Evolutionary conservation across 2,797 vertebrate genomes (phyloP).

Genomic region (Peromyscus nudipes): DNA sequence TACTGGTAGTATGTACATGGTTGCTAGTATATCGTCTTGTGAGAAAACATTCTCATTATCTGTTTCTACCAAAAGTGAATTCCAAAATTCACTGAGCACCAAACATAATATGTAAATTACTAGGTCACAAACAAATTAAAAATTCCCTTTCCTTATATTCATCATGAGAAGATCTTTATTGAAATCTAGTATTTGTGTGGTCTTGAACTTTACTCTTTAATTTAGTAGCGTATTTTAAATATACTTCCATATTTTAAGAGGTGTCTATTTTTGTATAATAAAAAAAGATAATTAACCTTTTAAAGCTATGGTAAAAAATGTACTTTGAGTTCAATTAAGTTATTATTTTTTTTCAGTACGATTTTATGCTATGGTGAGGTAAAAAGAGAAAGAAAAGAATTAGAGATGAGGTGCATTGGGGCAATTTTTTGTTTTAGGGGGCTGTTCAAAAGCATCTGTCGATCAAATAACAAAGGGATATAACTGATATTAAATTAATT

Average conservation of each 20-base stretch:
- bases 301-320: not conserved
- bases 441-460: not conserved
- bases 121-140: conserved; percentile 21
- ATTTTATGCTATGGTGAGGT: not conserved
- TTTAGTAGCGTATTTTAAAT: not conserved
- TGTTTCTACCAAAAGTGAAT: not conserved
- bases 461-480: not conserved
- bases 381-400: not conserved
- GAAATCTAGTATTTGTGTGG: not conserved
- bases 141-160: not conserved
- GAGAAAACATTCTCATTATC: not conserved
- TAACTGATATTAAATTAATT: not conserved
- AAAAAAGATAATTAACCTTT: not conserved
- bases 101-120: not conserved
- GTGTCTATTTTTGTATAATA: not conserved
- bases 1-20: not conserved
- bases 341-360: not conserved
- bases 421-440: not conserved
- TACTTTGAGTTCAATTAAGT: not conserved
- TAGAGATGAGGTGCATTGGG: not conserved
- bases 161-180: not conserved
- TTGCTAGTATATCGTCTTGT: not conserved
- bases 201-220: not conserved
- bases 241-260: not conserved
- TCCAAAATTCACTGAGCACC: not conserved